phyloP scores from a whole-genome alignment of 2,113 vertebrate genomes.

The Petromus typicus region DNA sequence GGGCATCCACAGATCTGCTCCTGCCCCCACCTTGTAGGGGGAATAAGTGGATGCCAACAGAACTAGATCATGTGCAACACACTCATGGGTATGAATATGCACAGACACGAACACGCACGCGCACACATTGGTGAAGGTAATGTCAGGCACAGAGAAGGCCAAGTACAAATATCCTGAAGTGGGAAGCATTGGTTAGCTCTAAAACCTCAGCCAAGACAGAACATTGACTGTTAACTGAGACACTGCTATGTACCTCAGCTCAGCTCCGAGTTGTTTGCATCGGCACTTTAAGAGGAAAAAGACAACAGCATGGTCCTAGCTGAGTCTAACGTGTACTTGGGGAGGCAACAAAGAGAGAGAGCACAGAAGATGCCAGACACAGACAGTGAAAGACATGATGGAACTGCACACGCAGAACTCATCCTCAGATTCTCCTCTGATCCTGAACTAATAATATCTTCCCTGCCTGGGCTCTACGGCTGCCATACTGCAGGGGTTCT shows the following conservation, averaged over 20 bases:
- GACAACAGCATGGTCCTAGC: fast-evolving
- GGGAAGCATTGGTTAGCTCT: background rate
- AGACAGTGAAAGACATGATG: fast-evolving
- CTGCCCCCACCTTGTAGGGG: background rate
- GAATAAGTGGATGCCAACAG: background rate
- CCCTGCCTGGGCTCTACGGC: background rate
- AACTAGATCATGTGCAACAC: no score
- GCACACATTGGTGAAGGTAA: no score
- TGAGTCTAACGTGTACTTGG: background rate
- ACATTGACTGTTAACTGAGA: background rate
- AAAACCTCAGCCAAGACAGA: background rate
- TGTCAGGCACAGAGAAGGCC: background rate
- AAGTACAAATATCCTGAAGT: background rate
- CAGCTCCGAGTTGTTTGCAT: background rate
- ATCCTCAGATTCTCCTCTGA: background rate
- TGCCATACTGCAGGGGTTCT: background rate
- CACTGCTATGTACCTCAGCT: background rate
- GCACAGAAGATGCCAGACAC: fast-evolving
- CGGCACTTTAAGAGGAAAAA: background rate
- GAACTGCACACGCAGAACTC: no score
- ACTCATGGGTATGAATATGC: background rate
- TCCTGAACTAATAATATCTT: background rate
- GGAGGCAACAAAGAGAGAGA: background rate
- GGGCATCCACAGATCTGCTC: background rate
- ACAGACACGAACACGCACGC: fast-evolving